phyloP scores from a whole-genome alignment of 2,113 vertebrate species.

The Ramphastos sulfuratus region DNA sequence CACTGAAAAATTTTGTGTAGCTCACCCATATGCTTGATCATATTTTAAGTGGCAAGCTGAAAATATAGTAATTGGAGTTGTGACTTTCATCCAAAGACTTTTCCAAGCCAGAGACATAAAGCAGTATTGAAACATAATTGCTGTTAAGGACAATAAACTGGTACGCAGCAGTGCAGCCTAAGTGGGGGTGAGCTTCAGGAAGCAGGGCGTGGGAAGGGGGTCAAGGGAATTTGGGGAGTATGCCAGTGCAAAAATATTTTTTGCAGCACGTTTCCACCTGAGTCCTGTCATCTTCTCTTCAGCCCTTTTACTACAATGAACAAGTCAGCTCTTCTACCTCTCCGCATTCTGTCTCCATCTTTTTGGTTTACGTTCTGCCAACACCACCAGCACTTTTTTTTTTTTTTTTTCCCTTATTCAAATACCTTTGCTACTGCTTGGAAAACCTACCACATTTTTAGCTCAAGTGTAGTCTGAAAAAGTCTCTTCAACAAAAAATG shows the following conservation, averaged over 20 bases:
- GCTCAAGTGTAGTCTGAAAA: not conserved
- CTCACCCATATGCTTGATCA: constrained; percentile 16
- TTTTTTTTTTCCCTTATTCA: not conserved
- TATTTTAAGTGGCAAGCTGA: constrained; percentile 32
- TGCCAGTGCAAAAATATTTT: not conserved
- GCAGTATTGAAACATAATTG: not conserved
- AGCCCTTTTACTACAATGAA: not conserved
- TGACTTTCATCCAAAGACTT: constrained; percentile 51
- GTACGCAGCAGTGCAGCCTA: not conserved
- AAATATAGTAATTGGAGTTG: not conserved
- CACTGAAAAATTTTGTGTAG: not conserved
- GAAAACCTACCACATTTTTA: not conserved
- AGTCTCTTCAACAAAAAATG: not conserved
- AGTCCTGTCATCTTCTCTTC: not conserved
- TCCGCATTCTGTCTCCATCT: not conserved
- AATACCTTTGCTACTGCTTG: not conserved
- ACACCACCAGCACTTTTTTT: not conserved
- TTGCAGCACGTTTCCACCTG: not conserved
- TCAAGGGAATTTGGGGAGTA: not conserved
- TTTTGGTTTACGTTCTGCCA: not conserved
- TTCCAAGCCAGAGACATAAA: constrained; percentile 11
- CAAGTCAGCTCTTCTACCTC: not conserved
- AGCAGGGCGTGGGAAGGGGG: constrained; percentile 1
- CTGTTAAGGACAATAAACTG: not conserved
- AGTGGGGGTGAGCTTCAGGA: not conserved